Evolutionary conservation across 1,140 invertebrate genomes (phyloP), one percentile per base, ranked within the genome.

Genomic region (Bombyx mori): DNA sequence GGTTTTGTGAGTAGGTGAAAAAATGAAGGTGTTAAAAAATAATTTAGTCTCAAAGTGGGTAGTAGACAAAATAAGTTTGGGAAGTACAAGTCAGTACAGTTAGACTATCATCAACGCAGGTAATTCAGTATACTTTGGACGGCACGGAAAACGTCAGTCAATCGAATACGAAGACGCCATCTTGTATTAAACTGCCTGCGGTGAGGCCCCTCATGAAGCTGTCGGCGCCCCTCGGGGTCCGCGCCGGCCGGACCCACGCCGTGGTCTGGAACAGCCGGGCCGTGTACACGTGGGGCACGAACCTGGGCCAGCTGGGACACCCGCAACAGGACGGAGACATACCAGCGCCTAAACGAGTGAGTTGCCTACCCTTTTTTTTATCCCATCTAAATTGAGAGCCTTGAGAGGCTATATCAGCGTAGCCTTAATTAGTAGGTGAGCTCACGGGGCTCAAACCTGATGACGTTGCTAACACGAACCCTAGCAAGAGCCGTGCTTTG

Each of bases 261-360:
- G 91, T 93, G 0, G 89, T 94, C 0, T 94, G 91, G 89, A 91
- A 90, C 46, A 62, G 73, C 2, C 79, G 86, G 44, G 85, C 83
- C 0, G 62, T 90, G 0, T 94, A 88, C 67, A 88, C 86, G 0
- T 94, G 92, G 90, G 94, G 94, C 9, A 82, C 92, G 1, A 93
- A 95, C 85, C 88, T 90, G 55, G 94, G 94, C 45, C 94, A 95
- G 75, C 73, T 95, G 45, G 94, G 94, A 62, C 90, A 89, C 54
- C 61, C 79, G 6, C 76, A 79, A 42, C 76, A 79, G 35, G 82
- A 86, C 6, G 86, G 78, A 63, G 45, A 76, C 9, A 68, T 89
- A 7, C 54, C 73, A 1, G 54, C 65, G 7, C 89, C 89, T 4
- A 88, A 86, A 80, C 72, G 81, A 66, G 88, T 89, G 63, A 79